phyloP scores from a whole-genome alignment of 2,113 vertebrate species.

The Polyodon spathula region DNA sequence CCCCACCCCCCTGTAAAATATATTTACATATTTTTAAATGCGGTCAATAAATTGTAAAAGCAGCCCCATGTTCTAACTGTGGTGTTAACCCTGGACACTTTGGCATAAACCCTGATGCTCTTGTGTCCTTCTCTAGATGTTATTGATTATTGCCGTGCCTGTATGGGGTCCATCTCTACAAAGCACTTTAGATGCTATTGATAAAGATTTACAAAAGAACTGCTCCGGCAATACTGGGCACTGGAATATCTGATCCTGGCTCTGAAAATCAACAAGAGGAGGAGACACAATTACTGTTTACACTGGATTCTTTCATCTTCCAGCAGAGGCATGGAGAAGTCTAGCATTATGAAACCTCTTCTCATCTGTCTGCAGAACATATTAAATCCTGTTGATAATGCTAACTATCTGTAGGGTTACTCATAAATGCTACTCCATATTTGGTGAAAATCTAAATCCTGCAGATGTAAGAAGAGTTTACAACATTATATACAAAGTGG shows the following conservation, averaged over 20 bases:
- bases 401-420: neutral
- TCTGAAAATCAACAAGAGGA: neutral
- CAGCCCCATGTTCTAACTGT: too few species aligned
- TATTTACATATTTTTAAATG: too few species aligned
- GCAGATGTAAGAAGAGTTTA: too few species aligned
- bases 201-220: slow-evolving; percentile 4
- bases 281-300: slow-evolving; percentile 5
- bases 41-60: neutral
- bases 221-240: neutral
- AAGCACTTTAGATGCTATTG: slow-evolving; percentile 10
- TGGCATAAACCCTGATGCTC: slow-evolving; percentile 1
- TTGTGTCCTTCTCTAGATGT: slow-evolving; percentile 4
- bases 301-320: slow-evolving; percentile 1
- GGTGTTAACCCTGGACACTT: neutral
- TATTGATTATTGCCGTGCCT: slow-evolving; percentile 8
- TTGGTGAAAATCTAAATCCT: neutral
- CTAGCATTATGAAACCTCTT: neutral
- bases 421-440: neutral
- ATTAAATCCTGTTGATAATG: neutral
- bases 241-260: neutral
- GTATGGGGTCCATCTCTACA: neutral
- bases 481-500: too few species aligned
- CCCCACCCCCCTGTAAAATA: too few species aligned
- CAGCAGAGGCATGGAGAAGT: neutral
- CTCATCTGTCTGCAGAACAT: neutral